phyloP scores from a whole-genome alignment of 2,113 vertebrate species.

The Dicerorhinus sumatrensis region DNA sequence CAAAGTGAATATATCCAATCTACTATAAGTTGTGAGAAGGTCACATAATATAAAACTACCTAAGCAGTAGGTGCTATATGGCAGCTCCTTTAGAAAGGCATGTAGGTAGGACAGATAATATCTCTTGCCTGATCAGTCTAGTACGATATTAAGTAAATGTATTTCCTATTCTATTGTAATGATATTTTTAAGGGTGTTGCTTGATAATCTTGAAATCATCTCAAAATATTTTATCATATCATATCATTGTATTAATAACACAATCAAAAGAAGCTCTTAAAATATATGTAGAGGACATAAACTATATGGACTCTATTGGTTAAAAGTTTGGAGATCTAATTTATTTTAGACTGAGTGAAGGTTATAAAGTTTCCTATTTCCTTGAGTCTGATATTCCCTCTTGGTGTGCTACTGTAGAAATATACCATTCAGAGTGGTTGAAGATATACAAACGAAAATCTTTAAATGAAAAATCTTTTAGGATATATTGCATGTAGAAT shows the following conservation, averaged over 20 bases:
- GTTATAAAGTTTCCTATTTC: not conserved
- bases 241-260: not conserved
- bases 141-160: not conserved
- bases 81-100: not conserved
- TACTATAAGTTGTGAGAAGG: not conserved
- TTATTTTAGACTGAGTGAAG: not conserved
- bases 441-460: not conserved
- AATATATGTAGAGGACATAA: not conserved
- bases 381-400: not conserved
- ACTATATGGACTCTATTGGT: not conserved
- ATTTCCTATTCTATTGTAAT: not conserved
- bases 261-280: not conserved
- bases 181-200: not conserved
- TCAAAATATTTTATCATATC: not conserved
- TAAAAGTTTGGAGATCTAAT: not conserved
- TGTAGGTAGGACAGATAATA: not conserved
- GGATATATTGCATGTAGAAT: not conserved
- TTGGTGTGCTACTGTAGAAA: not conserved
- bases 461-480: not conserved
- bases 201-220: not conserved
- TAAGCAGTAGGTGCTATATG: not conserved
- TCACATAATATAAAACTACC: not conserved
- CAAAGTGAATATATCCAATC: not conserved
- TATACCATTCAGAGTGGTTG: not conserved
- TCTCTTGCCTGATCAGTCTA: not conserved